phyloP scores from a whole-genome alignment of 2,113 vertebrate genomes.

The Sprattus sprattus region DNA sequence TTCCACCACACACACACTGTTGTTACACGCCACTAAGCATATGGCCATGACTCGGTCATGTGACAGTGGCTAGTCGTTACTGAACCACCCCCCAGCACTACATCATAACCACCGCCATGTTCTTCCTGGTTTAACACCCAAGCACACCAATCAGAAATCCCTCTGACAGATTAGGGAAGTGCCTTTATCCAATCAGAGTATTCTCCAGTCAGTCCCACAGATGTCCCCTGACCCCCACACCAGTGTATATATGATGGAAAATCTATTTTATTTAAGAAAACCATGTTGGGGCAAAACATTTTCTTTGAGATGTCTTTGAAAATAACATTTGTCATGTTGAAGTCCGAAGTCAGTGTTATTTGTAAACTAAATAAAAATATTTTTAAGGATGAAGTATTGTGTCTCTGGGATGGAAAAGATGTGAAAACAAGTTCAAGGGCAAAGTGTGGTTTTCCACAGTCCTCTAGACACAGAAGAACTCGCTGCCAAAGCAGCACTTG shows the following conservation, averaged over 20 bases:
- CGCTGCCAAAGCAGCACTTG: too few species aligned
- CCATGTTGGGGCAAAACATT: background rate
- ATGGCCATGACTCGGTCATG: background rate
- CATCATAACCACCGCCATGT: background rate
- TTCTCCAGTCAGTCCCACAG: background rate
- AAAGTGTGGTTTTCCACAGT: too few species aligned
- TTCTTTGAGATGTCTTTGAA: background rate
- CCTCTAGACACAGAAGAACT: too few species aligned
- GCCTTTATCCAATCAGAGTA: background rate
- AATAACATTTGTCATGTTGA: background rate
- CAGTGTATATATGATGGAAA: conserved; percentile 3
- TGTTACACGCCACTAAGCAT: background rate
- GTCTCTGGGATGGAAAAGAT: background rate
- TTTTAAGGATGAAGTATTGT: background rate
- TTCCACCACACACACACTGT: background rate
- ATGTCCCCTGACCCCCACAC: background rate
- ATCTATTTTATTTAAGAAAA: conserved; percentile 6
- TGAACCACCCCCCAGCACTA: background rate
- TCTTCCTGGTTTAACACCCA: background rate
- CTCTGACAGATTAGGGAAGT: background rate
- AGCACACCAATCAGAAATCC: background rate
- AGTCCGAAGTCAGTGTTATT: background rate
- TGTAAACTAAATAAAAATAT: conserved; percentile 2
- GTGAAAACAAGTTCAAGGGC: too few species aligned
- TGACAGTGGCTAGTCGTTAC: background rate